A percentile compares a stretch with the other conserved stretches of the same genome.
These are phyloP conservation scores for Xanthorhoe spadicearia DNA, from an alignment of 2,888 invertebrate species.

Conservation along the genomic window DNA sequence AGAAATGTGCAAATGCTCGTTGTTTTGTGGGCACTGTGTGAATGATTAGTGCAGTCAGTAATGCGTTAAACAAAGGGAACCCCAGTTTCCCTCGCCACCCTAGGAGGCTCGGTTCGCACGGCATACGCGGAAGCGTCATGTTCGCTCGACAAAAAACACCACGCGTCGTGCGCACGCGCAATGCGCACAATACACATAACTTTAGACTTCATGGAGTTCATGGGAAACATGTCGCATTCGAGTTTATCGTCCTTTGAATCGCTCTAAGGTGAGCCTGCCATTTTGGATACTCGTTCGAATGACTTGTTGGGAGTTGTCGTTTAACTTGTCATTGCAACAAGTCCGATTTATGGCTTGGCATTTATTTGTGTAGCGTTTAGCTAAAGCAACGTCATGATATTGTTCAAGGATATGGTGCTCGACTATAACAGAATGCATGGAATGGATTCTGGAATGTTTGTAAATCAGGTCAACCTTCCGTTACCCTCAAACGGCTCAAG, in stretches of 20 bases:
- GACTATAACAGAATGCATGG: slow-evolving; percentile 32
- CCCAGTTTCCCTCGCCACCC: slow-evolving; percentile 74
- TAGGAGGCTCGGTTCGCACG: slow-evolving; percentile 67
- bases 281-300: slow-evolving; percentile 37
- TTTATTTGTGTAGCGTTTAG: slow-evolving; percentile 15
- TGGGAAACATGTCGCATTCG: slow-evolving; percentile 54
- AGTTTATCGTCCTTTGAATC: slow-evolving; percentile 43
- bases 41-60: slow-evolving; percentile 48
- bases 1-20: slow-evolving; percentile 37
- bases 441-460: slow-evolving; percentile 46
- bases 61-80: slow-evolving; percentile 74
- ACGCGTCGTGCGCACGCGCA: slow-evolving; percentile 58
- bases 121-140: slow-evolving; percentile 72
- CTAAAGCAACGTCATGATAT: neutral
- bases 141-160: slow-evolving; percentile 69
- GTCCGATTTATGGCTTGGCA: slow-evolving; percentile 31
- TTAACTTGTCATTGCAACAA: slow-evolving; percentile 30
- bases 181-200: slow-evolving; percentile 59
- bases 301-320: slow-evolving; percentile 27
- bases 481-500: slow-evolving; percentile 40
- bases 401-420: slow-evolving; percentile 37
- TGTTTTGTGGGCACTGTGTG: slow-evolving; percentile 51
- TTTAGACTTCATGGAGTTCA: slow-evolving; percentile 57
- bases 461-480: slow-evolving; percentile 43
- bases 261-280: slow-evolving; percentile 38